These are phyloP conservation scores for Cynopterus sphinx DNA, from an alignment of 2,797 vertebrate genomes.

Conservation along the genomic window DNA sequence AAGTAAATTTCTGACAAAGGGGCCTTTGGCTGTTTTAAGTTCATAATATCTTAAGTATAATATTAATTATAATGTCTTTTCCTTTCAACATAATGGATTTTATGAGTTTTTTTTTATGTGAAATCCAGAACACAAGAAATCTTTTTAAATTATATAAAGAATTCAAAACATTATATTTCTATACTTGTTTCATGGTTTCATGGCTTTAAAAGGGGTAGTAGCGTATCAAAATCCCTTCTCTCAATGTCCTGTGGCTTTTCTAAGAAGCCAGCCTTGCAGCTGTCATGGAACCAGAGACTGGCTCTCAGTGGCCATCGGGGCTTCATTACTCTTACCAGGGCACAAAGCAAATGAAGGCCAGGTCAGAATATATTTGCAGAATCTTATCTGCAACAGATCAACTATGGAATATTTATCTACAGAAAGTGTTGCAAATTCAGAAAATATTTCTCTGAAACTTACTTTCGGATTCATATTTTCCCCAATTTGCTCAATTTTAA, in stretches of 20 bases:
- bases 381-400: conserved; percentile 36
- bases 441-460: neutral
- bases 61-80: neutral
- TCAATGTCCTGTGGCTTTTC: neutral
- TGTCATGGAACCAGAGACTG: neutral
- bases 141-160: neutral
- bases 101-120: neutral
- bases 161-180: conserved; percentile 22
- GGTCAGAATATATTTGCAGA: conserved; percentile 42
- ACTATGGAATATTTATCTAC: conserved; percentile 65
- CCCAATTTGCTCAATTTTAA: neutral
- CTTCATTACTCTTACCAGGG: neutral
- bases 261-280: neutral
- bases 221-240: neutral
- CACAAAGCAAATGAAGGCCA: conserved; percentile 41
- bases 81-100: neutral
- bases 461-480: conserved; percentile 50
- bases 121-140: neutral
- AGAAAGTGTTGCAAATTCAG: neutral
- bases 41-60: neutral
- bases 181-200: neutral
- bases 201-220: neutral
- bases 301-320: neutral
- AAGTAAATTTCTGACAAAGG: neutral
- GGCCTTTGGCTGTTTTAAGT: neutral